Percentiles rank a stretch among this genome's conserved stretches.
Conservation (phyloP, 2,113 vertebrate species). For the Scomber japonicus region DNA sequence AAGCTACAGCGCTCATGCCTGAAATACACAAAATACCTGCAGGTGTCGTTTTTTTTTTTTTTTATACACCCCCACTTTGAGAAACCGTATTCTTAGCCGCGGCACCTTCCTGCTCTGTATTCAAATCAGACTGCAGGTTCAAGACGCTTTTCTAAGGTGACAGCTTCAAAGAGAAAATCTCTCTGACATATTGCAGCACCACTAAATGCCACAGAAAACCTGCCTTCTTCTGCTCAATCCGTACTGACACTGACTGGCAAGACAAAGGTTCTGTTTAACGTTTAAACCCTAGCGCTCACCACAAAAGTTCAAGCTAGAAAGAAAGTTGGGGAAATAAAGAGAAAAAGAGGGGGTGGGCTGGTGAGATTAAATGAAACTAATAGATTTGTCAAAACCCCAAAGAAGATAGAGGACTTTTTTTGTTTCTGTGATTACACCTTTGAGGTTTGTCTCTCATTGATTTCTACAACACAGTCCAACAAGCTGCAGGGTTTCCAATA, state of each 20-base stretch:
- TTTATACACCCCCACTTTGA: background rate
- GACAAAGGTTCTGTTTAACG: conserved; percentile 44
- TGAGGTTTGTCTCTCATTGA: background rate
- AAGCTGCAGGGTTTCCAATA: background rate
- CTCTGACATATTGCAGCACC: conserved; percentile 52
- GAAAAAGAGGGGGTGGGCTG: background rate
- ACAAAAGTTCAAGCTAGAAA: background rate
- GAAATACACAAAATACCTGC: background rate
- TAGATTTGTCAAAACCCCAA: background rate
- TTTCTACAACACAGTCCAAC: background rate
- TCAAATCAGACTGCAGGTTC: conserved; percentile 9
- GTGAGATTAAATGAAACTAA: background rate
- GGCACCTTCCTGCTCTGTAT: conserved; percentile 24
- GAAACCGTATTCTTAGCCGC: background rate
- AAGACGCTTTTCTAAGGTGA: conserved; percentile 40
- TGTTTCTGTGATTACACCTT: background rate
- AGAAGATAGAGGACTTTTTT: background rate
- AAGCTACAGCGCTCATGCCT: background rate
- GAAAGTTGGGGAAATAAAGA: too few species aligned
- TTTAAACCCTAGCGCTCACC: background rate
- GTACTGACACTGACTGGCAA: conserved; percentile 17
- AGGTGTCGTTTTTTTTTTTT: background rate
- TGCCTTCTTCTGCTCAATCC: background rate
- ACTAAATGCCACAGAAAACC: conserved; percentile 48
- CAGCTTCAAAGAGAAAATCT: conserved; percentile 38